These are phyloP conservation scores for Aromia moschata DNA, from an alignment of 2,888 invertebrate genomes.

Conservation along the genomic window DNA sequence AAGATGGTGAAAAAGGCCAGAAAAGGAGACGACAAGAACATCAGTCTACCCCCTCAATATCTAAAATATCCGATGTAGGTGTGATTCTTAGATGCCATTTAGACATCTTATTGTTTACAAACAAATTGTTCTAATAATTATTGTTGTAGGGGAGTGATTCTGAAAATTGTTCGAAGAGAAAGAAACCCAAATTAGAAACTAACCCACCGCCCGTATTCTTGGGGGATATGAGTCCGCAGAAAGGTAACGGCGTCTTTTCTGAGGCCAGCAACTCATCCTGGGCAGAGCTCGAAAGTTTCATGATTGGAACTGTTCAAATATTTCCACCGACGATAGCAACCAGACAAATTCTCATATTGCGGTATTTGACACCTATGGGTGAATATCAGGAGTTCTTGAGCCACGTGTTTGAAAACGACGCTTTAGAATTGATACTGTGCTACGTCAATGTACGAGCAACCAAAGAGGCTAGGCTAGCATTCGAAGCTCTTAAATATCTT, in stretches of 20 bases:
- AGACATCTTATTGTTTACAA: too few relatives aligned
- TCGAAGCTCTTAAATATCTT: slow-evolving; percentile 95
- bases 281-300: slow-evolving; percentile 89
- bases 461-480: slow-evolving; percentile 90
- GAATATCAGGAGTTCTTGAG: slow-evolving; percentile 97
- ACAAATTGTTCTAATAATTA: too few relatives aligned
- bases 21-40: slow-evolving; percentile 27
- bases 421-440: slow-evolving; percentile 87
- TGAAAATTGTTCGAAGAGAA: slow-evolving; percentile 41
- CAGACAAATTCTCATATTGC: slow-evolving; percentile 89
- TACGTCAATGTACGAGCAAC: slow-evolving; percentile 91
- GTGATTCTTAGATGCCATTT: too few relatives aligned
- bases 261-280: slow-evolving; percentile 88
- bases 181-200: slow-evolving; percentile 46
- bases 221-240: slow-evolving; percentile 39
- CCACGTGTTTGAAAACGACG: slow-evolving; percentile 93
- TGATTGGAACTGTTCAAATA: slow-evolving; percentile 90
- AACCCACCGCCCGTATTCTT: slow-evolving; percentile 33
- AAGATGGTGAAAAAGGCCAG: slow-evolving; percentile 27
- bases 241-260: slow-evolving; percentile 43
- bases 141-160: slow-evolving; percentile 36
- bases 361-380: slow-evolving; percentile 96
- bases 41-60: slow-evolving; percentile 14
- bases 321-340: slow-evolving; percentile 90
- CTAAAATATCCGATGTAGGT: slow-evolving; percentile 9